Base-by-base conservation (phyloP, 1,140 invertebrate species). In the Drosophila setifemur region DNA sequence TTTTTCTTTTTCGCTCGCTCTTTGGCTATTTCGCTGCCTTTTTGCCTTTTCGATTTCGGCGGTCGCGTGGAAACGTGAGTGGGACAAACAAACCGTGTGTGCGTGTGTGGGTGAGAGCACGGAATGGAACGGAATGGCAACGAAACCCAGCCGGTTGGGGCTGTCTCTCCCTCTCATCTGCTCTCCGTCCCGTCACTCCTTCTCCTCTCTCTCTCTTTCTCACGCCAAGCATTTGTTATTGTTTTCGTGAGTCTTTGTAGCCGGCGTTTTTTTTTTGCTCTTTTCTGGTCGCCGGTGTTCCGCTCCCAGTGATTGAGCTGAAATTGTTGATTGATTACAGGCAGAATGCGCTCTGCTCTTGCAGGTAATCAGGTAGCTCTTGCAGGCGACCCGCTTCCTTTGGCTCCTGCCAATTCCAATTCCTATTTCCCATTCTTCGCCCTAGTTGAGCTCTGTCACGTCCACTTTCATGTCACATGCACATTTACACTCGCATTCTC, bases 1-100 rank as follows among this genome's bases (percentile, higher is more conserved):
- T 71, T 71, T 72, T 71, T 68, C 25, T 19, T 37, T 53, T 40
- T 40, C 31, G 49, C 25, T 14, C 3, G 16, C 5, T 31, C 11
- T 37, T 18, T 37, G 9, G 1, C 23, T 14, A 18, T 16, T 37
- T 5, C 4, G 23, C 26, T 9, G 11, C 42, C 31, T 28, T 31
- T 48, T 40, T 7, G 9, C 5, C 9, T 9, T 28, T 47, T 48
- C 11, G 53, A 19, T 35, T 29, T 45, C 45, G 64, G 35, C 57
- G 29, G 69, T 47, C 69, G 69, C 68, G 67, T 72, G 53, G 53
- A 72, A 50, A 69, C 81, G 81, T 85, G 75, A 85, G 79, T 85
- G 74, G 79, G 79, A 86, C 81, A 85, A 72, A 61, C 64, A 57
- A 78, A 49, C 31, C 29, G 47, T 54, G 45, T 35, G 16, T 61